Conservation (phyloP, 1,140 invertebrate species). For the Spodoptera litura region DNA sequence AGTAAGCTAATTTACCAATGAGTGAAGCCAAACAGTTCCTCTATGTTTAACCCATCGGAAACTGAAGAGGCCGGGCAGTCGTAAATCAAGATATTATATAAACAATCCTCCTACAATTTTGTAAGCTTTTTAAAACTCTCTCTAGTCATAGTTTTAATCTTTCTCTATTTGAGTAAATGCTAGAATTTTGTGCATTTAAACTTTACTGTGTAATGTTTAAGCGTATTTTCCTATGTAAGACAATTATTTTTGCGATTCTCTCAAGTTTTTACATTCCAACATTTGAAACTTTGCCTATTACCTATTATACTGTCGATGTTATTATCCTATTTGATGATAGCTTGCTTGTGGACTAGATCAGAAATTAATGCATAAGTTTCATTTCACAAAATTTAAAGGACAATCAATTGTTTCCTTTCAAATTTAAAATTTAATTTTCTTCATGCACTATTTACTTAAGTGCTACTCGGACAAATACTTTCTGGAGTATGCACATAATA, state of each 20-base stretch:
- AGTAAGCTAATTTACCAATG: neutral
- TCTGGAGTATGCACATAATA: too few relatives aligned
- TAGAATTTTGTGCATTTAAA: constrained; percentile 47
- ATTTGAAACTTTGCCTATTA: constrained; percentile 39
- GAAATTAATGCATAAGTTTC: constrained; percentile 19
- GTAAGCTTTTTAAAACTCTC: constrained; percentile 40
- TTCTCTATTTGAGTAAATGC: constrained; percentile 35
- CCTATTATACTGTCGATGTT: constrained; percentile 42
- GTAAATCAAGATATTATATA: constrained; percentile 15
- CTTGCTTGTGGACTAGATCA: constrained; percentile 27
- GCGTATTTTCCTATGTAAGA: constrained; percentile 45
- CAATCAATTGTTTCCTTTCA: too few relatives aligned
- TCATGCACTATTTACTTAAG: neutral
- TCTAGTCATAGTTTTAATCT: constrained; percentile 47
- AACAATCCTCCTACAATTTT: constrained; percentile 32
- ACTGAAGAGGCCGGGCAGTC: neutral
- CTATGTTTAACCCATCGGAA: neutral
- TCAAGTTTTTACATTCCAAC: constrained; percentile 53
- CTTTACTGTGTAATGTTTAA: constrained; percentile 38
- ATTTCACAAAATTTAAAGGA: too few relatives aligned
- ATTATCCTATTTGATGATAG: constrained; percentile 34
- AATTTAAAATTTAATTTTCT: too few relatives aligned
- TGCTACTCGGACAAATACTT: neutral
- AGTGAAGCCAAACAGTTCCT: neutral
- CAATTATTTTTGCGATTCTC: constrained; percentile 51